phyloP scores from a whole-genome alignment of 1,140 invertebrate species.

The Manduca sexta region DNA sequence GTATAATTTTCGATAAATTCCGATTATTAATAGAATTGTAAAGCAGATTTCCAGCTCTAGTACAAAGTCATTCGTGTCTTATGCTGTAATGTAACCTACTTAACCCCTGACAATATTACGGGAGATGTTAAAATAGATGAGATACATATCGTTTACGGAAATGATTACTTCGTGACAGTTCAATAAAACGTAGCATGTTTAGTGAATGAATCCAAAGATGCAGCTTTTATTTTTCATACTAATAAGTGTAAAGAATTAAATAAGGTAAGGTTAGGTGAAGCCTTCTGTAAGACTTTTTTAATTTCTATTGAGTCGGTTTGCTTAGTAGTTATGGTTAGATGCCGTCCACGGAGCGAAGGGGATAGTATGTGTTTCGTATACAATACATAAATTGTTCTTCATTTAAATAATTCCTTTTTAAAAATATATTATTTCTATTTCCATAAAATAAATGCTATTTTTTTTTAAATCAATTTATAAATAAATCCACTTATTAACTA shows the following conservation, averaged over 20 bases:
- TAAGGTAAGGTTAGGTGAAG: neutral
- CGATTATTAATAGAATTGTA: neutral
- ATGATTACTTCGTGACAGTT: constrained; percentile 52
- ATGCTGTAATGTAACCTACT: constrained; percentile 14
- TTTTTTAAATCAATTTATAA: too few relatives aligned
- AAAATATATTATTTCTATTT: too few relatives aligned
- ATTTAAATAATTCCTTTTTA: too few relatives aligned
- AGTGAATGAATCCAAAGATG: constrained; percentile 51
- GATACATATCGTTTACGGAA: constrained; percentile 66
- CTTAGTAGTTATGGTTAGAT: too few relatives aligned
- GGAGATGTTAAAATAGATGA: constrained; percentile 23
- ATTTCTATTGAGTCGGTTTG: too few relatives aligned
- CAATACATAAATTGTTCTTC: too few relatives aligned
- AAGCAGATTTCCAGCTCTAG: constrained; percentile 30
- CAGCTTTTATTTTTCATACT: constrained; percentile 66
- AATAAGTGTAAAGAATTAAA: constrained; percentile 43
- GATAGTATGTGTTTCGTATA: too few relatives aligned
- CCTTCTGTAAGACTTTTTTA: neutral
- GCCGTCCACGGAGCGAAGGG: too few relatives aligned
- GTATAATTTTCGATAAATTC: neutral
- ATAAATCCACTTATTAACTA: too few relatives aligned
- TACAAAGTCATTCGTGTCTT: constrained; percentile 46
- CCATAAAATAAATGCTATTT: too few relatives aligned
- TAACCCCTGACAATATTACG: constrained; percentile 6
- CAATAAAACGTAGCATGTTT: constrained; percentile 46